phyloP scores from a whole-genome alignment of 2,888 invertebrate genomes.

The Sesamia inferens region DNA sequence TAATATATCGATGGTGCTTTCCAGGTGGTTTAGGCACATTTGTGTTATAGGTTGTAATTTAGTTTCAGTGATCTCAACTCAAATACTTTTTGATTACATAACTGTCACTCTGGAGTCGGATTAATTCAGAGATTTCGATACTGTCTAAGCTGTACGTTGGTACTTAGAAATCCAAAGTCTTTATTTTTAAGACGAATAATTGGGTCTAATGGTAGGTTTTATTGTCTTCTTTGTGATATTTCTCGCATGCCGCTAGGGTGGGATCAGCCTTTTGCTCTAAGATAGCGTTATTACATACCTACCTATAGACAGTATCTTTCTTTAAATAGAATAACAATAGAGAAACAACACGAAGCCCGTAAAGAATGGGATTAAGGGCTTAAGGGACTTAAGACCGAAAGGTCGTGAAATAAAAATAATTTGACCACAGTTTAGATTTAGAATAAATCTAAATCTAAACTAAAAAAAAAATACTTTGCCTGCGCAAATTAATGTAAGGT shows the following conservation, averaged over 20 bases:
- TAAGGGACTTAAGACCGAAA: background rate
- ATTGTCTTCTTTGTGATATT: constrained; percentile 29
- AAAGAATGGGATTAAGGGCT: background rate
- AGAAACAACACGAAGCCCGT: background rate
- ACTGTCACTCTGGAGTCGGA: constrained; percentile 23
- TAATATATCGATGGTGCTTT: constrained; percentile 58
- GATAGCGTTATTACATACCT: background rate
- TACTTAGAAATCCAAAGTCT: constrained; percentile 2
- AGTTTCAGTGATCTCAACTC: constrained; percentile 68
- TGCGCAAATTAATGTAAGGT: too few relatives aligned
- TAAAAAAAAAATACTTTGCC: too few relatives aligned
- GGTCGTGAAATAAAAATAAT: background rate
- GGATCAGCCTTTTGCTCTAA: background rate
- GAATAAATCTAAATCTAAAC: too few relatives aligned
- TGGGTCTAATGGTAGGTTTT: background rate
- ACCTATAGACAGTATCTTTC: background rate
- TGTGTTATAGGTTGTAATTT: constrained; percentile 59
- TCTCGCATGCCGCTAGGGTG: background rate
- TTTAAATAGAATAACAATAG: background rate
- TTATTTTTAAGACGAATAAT: constrained; percentile 6
- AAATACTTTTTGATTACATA: constrained; percentile 47
- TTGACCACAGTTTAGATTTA: too few relatives aligned
- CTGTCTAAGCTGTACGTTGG: background rate
- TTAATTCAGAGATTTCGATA: constrained; percentile 16
- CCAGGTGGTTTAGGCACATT: constrained; percentile 43